phyloP scores from a whole-genome alignment of 2,797 vertebrate species.

The Muscicapa striata region DNA sequence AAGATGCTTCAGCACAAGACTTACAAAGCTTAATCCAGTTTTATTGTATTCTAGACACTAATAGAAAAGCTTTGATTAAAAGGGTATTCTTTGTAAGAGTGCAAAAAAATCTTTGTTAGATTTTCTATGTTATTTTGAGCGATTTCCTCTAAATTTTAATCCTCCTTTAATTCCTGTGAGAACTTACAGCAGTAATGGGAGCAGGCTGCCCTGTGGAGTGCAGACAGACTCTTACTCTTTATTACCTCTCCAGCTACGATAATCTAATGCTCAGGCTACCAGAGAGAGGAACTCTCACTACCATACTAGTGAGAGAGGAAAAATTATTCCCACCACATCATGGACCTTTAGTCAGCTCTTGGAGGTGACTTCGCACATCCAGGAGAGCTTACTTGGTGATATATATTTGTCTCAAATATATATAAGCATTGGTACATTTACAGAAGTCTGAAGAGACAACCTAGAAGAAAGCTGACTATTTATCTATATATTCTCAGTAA shows the following conservation, averaged over 20 bases:
- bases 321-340: neutral
- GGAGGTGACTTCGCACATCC: neutral
- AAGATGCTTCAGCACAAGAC: neutral
- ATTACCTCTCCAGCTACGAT: rapidly evolving
- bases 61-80: neutral
- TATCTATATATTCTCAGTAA: neutral
- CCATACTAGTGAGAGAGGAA: neutral
- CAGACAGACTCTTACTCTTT: neutral
- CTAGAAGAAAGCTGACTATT: neutral
- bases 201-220: neutral
- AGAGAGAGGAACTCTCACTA: neutral
- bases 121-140: neutral
- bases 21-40: neutral
- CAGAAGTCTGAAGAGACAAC: neutral
- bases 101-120: neutral
- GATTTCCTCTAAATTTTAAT: neutral
- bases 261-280: neutral
- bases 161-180: neutral
- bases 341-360: neutral
- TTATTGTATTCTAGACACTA: neutral
- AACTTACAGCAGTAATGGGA: neutral
- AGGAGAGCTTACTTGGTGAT: neutral
- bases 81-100: neutral
- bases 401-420: neutral
- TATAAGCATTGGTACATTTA: neutral